phyloP scores from a whole-genome alignment of 2,797 vertebrate genomes.

The Leuciscus waleckii region DNA sequence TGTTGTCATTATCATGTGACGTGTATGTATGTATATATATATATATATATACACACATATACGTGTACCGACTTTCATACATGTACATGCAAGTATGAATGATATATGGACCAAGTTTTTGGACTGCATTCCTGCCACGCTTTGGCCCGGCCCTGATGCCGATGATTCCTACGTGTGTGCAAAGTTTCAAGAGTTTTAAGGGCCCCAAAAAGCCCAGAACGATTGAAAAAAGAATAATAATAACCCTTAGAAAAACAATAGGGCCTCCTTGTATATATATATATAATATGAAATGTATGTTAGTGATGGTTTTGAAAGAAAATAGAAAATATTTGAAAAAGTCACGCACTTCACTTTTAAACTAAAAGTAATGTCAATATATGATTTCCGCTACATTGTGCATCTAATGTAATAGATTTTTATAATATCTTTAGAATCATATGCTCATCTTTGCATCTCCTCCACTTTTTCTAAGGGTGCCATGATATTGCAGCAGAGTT shows the following conservation, averaged over 20 bases:
- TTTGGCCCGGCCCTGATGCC: not conserved
- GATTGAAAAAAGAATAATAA: too few species aligned
- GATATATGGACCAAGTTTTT: too few species aligned
- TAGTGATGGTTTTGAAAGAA: too few species aligned
- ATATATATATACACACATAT: too few species aligned
- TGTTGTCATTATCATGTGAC: not conserved
- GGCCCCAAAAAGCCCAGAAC: too few species aligned
- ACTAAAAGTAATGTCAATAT: not conserved
- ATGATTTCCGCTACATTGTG: not conserved
- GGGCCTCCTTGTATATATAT: too few species aligned
- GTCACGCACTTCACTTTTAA: not conserved
- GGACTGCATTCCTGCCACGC: too few species aligned
- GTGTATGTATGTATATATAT: too few species aligned
- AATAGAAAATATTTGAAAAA: not conserved
- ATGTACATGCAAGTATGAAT: too few species aligned
- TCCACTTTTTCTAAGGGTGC: slow-evolving; percentile 78
- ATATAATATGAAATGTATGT: too few species aligned
- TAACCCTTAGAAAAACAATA: too few species aligned
- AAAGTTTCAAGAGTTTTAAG: not conserved
- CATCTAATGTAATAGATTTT: not conserved
- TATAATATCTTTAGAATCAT: not conserved
- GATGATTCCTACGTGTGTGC: not conserved
- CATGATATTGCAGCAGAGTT: slow-evolving; percentile 86
- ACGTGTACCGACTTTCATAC: too few species aligned
- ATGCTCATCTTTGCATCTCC: not conserved